Base-by-base conservation (phyloP, 2,113 vertebrate genomes). In the Plotosus lineatus region DNA sequence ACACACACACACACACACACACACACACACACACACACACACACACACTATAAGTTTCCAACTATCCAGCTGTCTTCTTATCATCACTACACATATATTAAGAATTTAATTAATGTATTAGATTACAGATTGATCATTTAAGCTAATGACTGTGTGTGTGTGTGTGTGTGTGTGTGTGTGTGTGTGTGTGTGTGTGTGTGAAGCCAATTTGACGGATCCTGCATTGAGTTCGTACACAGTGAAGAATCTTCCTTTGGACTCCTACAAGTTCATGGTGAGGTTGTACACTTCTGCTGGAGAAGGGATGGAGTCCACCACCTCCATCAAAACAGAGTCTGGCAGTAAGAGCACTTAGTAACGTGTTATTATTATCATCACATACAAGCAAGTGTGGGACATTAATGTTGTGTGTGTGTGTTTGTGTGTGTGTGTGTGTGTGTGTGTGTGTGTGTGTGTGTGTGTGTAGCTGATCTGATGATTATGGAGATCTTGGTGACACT, bases 261-360 rank as follows among this genome's bases (percentile, higher is more conserved):
- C 85, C 12, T 92, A 93, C 21, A 93, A 93, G 86, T 93, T 94
- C 77, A 90, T 85, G 19, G 90, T 94, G 68, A 93, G 90, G 85
- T 87, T 92, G n/a, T 93, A 89, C 87, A 93, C 86, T 1, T 89
- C 90, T 2, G 92, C 91, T 31, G 93, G 93, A 61, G 90, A 92
- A 74, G 90, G 89, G 42, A 78, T 78, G 0, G 92, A 89, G 1
- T 50, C 78, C 53, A 90, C 91, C 8, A 82, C 79, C n/a, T 83
- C 86, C 79, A 88, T 93, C 31, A 87, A 48, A 4, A 26, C 92
- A 84, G 84, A 92, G 75, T 79, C 83, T 28, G 81, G 86, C 74
- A 78, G 93, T 94, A 80, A 80, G 86, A 65, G 38, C 63, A 19
- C 68, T 50, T 11, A n/a, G n/a, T 6, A 11, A 12, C 38, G 40